A percentile compares a stretch with the other conserved stretches of the same genome.
phyloP scores from a whole-genome alignment of 2,113 vertebrate species.

The Indicator indicator region DNA sequence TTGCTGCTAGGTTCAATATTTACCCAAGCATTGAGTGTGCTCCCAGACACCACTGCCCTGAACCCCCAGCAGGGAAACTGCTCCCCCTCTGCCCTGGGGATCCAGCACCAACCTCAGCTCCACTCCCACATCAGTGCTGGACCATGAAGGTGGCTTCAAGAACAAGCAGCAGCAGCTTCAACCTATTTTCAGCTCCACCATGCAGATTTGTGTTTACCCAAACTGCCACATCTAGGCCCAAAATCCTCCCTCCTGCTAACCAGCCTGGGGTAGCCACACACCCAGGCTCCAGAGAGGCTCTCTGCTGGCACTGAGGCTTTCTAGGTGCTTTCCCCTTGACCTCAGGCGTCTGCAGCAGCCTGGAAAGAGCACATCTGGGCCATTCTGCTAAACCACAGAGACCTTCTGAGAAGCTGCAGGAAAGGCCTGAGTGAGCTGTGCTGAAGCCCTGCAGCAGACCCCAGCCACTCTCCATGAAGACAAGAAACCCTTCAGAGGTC shows the following conservation, averaged over 20 bases:
- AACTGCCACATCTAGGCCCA: background rate
- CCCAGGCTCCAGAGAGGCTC: accelerated
- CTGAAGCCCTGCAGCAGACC: background rate
- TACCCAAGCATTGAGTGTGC: constrained; percentile 46
- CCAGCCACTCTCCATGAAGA: background rate
- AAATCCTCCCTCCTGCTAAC: background rate
- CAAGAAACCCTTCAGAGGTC: background rate
- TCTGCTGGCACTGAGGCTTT: background rate
- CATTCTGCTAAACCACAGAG: background rate
- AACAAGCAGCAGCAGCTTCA: background rate
- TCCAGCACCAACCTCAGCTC: background rate
- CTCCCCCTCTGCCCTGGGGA: background rate
- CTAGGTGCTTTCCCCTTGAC: constrained; percentile 37
- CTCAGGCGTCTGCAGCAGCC: background rate
- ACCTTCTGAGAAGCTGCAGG: background rate
- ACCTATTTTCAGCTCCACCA: constrained; percentile 32
- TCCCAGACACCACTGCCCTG: constrained; percentile 14
- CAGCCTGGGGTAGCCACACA: background rate
- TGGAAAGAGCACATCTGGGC: background rate
- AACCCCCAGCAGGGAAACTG: background rate
- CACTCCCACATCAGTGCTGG: constrained; percentile 14
- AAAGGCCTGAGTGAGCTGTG: accelerated
- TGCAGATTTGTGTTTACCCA: background rate
- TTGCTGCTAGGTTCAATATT: constrained; percentile 61
- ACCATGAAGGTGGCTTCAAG: constrained; percentile 45